These are phyloP conservation scores for Drosophila rellima DNA, from an alignment of 2,888 invertebrate genomes.

Conservation along the genomic window DNA sequence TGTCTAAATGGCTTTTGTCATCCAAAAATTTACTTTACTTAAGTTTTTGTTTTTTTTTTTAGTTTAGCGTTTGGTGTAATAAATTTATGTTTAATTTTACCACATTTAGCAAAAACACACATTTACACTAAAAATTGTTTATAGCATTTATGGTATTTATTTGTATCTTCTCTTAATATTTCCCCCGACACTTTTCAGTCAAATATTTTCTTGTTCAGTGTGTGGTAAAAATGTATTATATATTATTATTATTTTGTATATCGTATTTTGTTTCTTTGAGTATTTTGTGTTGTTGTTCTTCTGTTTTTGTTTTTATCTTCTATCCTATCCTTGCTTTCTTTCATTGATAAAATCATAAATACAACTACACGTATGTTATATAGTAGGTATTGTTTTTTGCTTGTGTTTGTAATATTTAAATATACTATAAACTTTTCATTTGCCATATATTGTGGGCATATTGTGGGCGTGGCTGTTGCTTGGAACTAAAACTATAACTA, in stretches of 20 bases:
- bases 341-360: constrained; percentile 69
- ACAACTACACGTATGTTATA: constrained; percentile 71
- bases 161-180: constrained; percentile 38
- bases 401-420: constrained; percentile 38
- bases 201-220: constrained; percentile 75
- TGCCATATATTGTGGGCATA: constrained; percentile 37
- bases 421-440: constrained; percentile 29
- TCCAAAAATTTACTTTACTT: constrained; percentile 82
- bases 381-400: constrained; percentile 32
- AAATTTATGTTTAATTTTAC: constrained; percentile 73
- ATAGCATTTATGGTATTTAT: constrained; percentile 57
- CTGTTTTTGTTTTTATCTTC: constrained; percentile 18
- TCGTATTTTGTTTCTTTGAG: constrained; percentile 60
- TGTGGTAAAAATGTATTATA: constrained; percentile 62
- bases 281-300: constrained; percentile 61
- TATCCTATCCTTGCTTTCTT: constrained; percentile 1
- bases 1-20: constrained; percentile 81
- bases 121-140: constrained; percentile 79
- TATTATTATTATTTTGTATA: constrained; percentile 40
- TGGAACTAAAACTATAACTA: constrained; percentile 62
- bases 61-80: constrained; percentile 68
- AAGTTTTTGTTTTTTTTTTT: constrained; percentile 62
- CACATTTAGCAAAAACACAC: constrained; percentile 82
- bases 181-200: constrained; percentile 78
- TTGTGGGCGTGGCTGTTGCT: constrained; percentile 64